These are phyloP conservation scores for Drosophila kuntzei DNA, from an alignment of 2,888 invertebrate species.

Conservation along the genomic window DNA sequence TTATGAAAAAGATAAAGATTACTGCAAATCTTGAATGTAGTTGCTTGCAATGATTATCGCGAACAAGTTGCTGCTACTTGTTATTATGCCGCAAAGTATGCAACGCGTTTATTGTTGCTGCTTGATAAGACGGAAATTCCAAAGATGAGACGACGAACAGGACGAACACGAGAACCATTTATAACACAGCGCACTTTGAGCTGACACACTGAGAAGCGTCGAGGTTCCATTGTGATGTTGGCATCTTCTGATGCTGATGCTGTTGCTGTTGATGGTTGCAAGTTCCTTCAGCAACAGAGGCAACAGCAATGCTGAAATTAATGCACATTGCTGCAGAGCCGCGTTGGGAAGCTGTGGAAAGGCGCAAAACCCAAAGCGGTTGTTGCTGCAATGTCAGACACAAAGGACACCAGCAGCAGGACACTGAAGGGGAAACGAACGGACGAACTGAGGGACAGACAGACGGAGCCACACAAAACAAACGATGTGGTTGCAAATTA, in stretches of 20 bases:
- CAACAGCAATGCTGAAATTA: constrained; percentile 68
- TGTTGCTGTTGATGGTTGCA: constrained; percentile 4
- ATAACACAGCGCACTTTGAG: constrained; percentile 57
- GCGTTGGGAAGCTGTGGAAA: constrained; percentile 16
- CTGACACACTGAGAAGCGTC: constrained; percentile 58
- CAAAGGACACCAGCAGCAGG: constrained; percentile 62
- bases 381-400: constrained; percentile 64
- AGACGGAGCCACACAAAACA: constrained; percentile 68
- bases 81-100: constrained; percentile 33
- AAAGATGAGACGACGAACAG: constrained; percentile 47
- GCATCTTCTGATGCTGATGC: constrained; percentile 38
- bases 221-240: constrained; percentile 47
- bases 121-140: constrained; percentile 63
- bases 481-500: constrained; percentile 81
- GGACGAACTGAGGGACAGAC: constrained; percentile 8
- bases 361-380: constrained; percentile 53
- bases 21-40: too few species aligned
- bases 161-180: constrained; percentile 61
- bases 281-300: constrained; percentile 5
- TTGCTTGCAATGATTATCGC: not conserved
- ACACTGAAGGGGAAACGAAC: constrained; percentile 9
- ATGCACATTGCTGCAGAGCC: constrained; percentile 60
- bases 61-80: constrained; percentile 6
- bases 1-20: too few species aligned
- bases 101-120: constrained; percentile 50